These are phyloP conservation scores for Pipa parva DNA, from an alignment of 2,113 vertebrate species.

Conservation along the genomic window DNA sequence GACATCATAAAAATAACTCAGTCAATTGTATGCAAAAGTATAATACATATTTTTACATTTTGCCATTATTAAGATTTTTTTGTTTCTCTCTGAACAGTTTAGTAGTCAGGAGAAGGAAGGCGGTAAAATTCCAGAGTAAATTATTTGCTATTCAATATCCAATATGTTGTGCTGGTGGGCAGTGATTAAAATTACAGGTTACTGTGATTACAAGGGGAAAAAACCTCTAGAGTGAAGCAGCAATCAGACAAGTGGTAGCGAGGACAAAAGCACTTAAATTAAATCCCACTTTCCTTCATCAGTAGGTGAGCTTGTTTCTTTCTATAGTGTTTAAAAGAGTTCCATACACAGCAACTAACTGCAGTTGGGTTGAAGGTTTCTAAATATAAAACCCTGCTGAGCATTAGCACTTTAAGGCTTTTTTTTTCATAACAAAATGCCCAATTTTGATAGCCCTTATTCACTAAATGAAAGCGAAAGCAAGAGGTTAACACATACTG, in stretches of 20 bases:
- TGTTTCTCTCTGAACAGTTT: not conserved
- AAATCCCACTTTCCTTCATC: constrained; percentile 6
- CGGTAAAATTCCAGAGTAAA: not conserved
- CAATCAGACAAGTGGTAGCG: constrained; percentile 26
- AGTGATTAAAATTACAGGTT: constrained; percentile 39
- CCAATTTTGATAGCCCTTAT: not conserved
- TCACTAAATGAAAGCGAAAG: too few species aligned
- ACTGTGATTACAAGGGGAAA: constrained; percentile 28
- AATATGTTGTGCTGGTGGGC: constrained; percentile 9
- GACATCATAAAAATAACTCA: too few species aligned
- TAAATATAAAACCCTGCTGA: not conserved
- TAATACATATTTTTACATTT: too few species aligned
- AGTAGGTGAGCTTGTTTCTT: constrained; percentile 1
- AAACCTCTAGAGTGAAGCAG: not conserved
- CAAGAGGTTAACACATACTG: too few species aligned
- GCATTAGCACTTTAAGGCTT: not conserved
- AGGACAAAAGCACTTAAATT: constrained; percentile 14
- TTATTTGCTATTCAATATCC: constrained; percentile 19
- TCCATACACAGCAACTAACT: not conserved
- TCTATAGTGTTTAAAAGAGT: not conserved
- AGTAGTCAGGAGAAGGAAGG: not conserved
- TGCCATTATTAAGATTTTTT: not conserved
- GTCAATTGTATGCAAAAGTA: too few species aligned
- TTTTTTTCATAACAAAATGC: not conserved
- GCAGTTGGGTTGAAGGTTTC: not conserved